A percentile compares a stretch with the other conserved stretches of the same genome.
phyloP scores from a whole-genome alignment of 2,797 vertebrate genomes.

The Acanthurus leucopareius region DNA sequence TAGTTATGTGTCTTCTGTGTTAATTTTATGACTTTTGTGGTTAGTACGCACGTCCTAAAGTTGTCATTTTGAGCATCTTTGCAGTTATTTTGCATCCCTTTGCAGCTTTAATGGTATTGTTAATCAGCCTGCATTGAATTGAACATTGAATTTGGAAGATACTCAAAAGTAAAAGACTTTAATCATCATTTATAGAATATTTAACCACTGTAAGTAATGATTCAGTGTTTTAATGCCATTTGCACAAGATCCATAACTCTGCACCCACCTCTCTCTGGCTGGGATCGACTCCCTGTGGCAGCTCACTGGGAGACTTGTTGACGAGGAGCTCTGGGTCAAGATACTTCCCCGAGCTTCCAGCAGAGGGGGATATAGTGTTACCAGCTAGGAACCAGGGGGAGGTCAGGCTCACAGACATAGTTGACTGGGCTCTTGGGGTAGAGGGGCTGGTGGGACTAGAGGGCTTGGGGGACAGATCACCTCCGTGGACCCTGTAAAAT shows the following conservation, averaged over 20 bases:
- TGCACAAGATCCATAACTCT: background rate
- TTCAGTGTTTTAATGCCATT: background rate
- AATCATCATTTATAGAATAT: too few relatives aligned
- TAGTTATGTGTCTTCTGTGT: too few relatives aligned
- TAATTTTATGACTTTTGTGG: too few relatives aligned
- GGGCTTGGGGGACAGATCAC: slow-evolving; percentile 42
- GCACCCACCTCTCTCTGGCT: slow-evolving; percentile 88
- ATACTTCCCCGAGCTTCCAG: slow-evolving; percentile 34
- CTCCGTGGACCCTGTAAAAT: slow-evolving; percentile 66
- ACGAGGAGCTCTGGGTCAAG: slow-evolving; percentile 78
- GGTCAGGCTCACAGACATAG: background rate
- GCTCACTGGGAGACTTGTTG: slow-evolving; percentile 83
- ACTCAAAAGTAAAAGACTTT: too few relatives aligned
- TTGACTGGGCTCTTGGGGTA: slow-evolving; percentile 3
- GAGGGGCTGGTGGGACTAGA: slow-evolving; percentile 44
- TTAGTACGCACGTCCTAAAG: too few relatives aligned
- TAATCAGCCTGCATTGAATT: too few relatives aligned
- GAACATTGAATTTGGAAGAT: too few relatives aligned
- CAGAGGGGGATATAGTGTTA: slow-evolving; percentile 26
- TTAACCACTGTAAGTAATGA: background rate
- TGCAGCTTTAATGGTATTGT: background rate
- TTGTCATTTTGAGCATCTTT: too few relatives aligned
- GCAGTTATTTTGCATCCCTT: background rate
- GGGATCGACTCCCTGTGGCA: slow-evolving; percentile 88
- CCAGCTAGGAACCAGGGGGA: slow-evolving; percentile 4